Evolutionary conservation across 1,140 invertebrate genomes (phyloP), one percentile per base, ranked within the genome.

Genomic region (Zaprionus davidi): DNA sequence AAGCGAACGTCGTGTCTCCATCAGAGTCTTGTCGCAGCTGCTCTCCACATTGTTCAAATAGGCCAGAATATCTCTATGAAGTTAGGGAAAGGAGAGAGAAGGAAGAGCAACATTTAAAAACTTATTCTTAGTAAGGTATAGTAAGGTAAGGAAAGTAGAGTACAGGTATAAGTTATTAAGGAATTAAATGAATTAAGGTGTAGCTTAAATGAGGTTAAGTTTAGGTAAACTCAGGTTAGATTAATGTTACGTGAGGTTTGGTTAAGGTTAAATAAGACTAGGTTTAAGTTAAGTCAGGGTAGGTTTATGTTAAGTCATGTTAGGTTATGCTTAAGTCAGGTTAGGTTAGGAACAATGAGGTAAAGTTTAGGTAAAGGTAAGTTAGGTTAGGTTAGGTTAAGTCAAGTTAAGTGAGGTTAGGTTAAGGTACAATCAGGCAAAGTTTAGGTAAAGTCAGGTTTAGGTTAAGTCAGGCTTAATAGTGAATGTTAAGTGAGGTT

Each of bases 21-120:
- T 78, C n/a, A 93, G 56, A 1, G 92, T 88, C 67, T 92, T 92
- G 53, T 92, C 91, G 66, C 92, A 93, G 34, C 85, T 93, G 51
- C 90, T 90, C 44, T 93, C 92, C 51, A 93, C 91, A 66, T 92
- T 88, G 58, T 93, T 92, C 56, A 93, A 71, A 70, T 93, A 93
- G 36, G 76, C 82, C 41, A 92, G 72, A 3, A 93, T 93, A 59
- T 93, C 92, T 66, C 91, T 93, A 31, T 17, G 9, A 0, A 13
- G 11, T 11, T 13, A 13, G 3, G 2, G 9, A 15, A 20, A 15
- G 3, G 3, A 22, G 46, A 13, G 56, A 38, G 3, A 53, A 9
- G 5, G 1, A 1, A 24, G 13, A 28, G n/a, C n/a, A n/a, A n/a
- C n/a, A 5, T 11, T 15, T 12, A 3, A 11, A 28, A 7, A 31